phyloP scores from a whole-genome alignment of 2,797 vertebrate species.

The Periparus ater region DNA sequence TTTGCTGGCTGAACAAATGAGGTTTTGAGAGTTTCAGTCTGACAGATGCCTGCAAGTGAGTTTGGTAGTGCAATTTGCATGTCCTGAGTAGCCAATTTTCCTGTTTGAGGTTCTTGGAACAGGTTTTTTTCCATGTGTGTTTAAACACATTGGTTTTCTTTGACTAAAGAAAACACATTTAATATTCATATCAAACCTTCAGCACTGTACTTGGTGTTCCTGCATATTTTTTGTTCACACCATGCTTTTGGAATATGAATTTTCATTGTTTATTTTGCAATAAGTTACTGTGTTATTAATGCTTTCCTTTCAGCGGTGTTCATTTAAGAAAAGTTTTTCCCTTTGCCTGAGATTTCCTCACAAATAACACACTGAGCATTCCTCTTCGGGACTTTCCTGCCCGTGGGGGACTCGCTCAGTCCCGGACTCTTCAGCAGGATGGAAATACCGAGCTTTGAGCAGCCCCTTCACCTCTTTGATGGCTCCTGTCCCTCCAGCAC shows the following conservation, averaged over 20 bases:
- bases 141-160: background rate
- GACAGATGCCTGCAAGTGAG: background rate
- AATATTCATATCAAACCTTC: background rate
- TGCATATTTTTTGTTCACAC: slow-evolving; percentile 15
- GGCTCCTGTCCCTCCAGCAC: background rate
- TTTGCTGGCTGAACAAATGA: background rate
- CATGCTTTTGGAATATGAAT: background rate
- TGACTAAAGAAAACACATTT: background rate
- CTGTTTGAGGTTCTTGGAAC: background rate
- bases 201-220: background rate
- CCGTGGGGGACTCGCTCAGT: background rate
- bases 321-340: background rate
- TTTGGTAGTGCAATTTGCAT: background rate
- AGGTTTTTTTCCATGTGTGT: background rate
- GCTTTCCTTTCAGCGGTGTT: background rate
- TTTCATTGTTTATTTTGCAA: slow-evolving; percentile 13
- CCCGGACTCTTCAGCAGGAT: background rate
- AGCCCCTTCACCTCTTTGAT: background rate
- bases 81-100: background rate
- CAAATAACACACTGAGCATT: background rate
- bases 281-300: slow-evolving; percentile 8
- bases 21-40: background rate
- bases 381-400: background rate
- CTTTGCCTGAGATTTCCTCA: background rate
- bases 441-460: accelerated